Evolutionary conservation across 1,140 invertebrate genomes (phyloP), one percentile per base, ranked within the genome.

Genomic region (Drosophila busckii): DNA sequence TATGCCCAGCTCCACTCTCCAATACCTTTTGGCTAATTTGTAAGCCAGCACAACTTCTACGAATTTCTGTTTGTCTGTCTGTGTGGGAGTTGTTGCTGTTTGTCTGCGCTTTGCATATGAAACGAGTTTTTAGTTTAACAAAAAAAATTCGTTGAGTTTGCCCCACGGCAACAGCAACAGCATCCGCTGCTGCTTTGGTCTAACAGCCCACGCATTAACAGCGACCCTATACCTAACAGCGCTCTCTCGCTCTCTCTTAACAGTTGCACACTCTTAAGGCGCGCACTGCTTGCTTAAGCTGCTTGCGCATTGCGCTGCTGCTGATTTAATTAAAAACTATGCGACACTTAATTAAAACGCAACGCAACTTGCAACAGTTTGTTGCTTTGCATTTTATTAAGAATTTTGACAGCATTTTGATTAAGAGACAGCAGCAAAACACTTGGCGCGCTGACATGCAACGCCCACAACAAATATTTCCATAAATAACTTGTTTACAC

Each of bases 331-430:
- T 71, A 71, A 71, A 71, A 71, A 55, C n/a, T 71, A 71, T 67
- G 69, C 69, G 69, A 73, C 69, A 76, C 65, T 76, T 76, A 76
- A 76, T 76, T 76, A 76, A 76, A 76, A 76, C 56, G 70, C 71
- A 71, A 9, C 16, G 15, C 13, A 28, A 13, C n/a, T 7, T 28
- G 19, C 7, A 9, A n/a, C 13, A 15, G 31, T 13, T 3, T 35
- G 15, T n/a, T 10, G 9, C 4, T 9, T 13, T 20, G 62, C 52
- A 58, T 61, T 76, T 76, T 76, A 76, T 76, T 70, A 76, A 76
- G 65, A 76, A 76, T 76, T 75, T 76, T 76, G 70, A 70, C 70
- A 76, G 70, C 70, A 17, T 76, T 76, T 76, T 76, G 70, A 76
- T 76, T 76, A 76, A 76, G 64, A 69, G 70, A 45, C 64, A 60